A percentile compares a stretch with the other conserved stretches of the same genome.
Conservation (phyloP, 2,797 vertebrate genomes). For the Haliaeetus albicilla region DNA sequence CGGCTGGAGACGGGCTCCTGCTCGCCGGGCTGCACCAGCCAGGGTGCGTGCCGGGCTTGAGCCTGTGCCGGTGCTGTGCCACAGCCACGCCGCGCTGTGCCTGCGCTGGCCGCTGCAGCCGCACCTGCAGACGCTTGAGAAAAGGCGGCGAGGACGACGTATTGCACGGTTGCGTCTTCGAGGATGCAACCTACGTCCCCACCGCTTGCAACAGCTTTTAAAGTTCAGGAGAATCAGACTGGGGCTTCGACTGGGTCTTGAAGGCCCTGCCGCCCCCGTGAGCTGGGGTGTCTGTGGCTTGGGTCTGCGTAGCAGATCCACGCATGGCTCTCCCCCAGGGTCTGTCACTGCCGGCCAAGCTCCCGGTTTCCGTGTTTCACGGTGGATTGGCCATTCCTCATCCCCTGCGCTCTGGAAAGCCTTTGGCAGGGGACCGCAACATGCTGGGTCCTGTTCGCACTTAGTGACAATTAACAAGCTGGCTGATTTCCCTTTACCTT, state of each 20-base stretch:
- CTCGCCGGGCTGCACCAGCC: neutral
- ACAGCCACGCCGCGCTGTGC: fast-evolving
- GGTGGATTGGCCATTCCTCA: neutral
- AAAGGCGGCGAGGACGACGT: fast-evolving
- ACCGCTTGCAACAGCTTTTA: too few relatives aligned
- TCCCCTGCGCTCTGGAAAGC: neutral
- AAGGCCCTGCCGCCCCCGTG: fast-evolving
- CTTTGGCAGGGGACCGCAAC: neutral
- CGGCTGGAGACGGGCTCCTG: neutral
- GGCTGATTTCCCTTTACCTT: neutral
- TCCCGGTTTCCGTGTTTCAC: fast-evolving
- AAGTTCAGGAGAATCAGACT: too few relatives aligned
- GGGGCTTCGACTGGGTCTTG: neutral
- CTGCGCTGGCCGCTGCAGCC: neutral
- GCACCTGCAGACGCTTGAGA: neutral
- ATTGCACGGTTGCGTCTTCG: neutral
- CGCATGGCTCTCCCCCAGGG: fast-evolving
- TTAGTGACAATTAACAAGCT: neutral
- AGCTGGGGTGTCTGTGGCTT: neutral
- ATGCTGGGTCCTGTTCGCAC: neutral
- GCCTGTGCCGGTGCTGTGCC: neutral
- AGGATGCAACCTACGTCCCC: neutral
- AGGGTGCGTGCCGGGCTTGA: neutral
- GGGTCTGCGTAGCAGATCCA: neutral
- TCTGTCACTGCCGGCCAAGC: neutral